These are phyloP conservation scores for Aethina tumida DNA, from an alignment of 1,140 invertebrate species.

Conservation along the genomic window DNA sequence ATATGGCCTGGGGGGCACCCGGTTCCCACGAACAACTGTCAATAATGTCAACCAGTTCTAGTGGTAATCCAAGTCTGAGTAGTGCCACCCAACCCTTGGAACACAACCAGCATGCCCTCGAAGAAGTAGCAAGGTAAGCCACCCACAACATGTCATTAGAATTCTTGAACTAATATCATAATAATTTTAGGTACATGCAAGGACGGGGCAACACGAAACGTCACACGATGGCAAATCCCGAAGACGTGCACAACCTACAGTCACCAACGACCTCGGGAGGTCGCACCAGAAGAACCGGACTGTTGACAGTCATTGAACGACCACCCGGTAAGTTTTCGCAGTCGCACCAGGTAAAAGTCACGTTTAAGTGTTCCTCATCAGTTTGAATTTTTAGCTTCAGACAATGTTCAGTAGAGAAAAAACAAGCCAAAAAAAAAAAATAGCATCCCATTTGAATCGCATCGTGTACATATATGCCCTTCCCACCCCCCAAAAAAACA, in stretches of 20 bases:
- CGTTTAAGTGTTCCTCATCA: too few relatives aligned
- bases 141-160: constrained; percentile 2
- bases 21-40: constrained; percentile 34
- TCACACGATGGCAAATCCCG: constrained; percentile 53
- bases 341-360: too few relatives aligned
- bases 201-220: constrained; percentile 55
- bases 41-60: constrained; percentile 32
- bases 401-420: too few relatives aligned
- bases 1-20: constrained; percentile 49
- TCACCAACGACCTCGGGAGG: constrained; percentile 36
- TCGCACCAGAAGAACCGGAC: constrained; percentile 63
- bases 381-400: too few relatives aligned
- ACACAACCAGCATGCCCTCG: constrained; percentile 28
- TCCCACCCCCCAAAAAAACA: too few relatives aligned
- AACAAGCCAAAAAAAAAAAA: too few relatives aligned
- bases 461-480: too few relatives aligned
- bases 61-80: constrained; percentile 30
- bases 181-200: constrained; percentile 55
- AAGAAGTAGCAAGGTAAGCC: constrained; percentile 41
- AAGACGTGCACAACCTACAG: constrained; percentile 51
- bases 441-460: too few relatives aligned
- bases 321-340: constrained; percentile 69
- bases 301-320: constrained; percentile 74
- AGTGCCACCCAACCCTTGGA: constrained; percentile 26
- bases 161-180: not conserved